Evolutionary conservation across 2,113 vertebrate species (phyloP), one percentile per base, ranked within the genome.

Genomic region (Gambusia affinis): DNA sequence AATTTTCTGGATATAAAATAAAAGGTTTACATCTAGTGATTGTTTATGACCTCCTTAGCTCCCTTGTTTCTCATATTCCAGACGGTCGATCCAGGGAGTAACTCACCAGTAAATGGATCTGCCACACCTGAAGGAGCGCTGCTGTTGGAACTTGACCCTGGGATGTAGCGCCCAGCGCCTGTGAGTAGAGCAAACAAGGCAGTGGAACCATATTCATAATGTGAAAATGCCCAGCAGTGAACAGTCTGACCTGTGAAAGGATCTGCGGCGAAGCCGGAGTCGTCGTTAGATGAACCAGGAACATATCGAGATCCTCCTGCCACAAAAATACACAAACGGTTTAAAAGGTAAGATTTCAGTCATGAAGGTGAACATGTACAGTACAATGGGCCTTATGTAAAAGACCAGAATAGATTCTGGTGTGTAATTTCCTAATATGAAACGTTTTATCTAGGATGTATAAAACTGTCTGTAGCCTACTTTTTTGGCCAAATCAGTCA

Each of bases 81-180:
- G 17, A 2, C 6, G 30, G 62, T 33, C 19, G 33, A 2, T 42
- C 67, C 3, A 10, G 3, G 57, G 2, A 29, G n/a, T 60, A 17
- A 28, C 82, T 80, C 76, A 97, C 97, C 97, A 90, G 96, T 97
- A 88, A 96, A 97, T 0, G 96, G 96, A 92, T 98, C 96, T 42
- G 90, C 86, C 70, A 91, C 94, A 4, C 93, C 86, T 31, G 71
- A 35, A 60, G 94, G 35, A 81, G 86, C 73, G 14, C 67, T 70
- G 29, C 85, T 31, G 75, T 74, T 82, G 24, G 94, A 78, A 61
- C 78, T 86, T 24, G 95, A 94, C 42, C 95, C 95, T 22, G 97
- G 98, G 79, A 99, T 96, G 72, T 99, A 99, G 30, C 97, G 96
- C 65, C 96, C 97, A 82, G 95, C 79, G 84, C 98, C 97, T 99